Percentiles rank a stretch among this genome's conserved stretches.
These are phyloP conservation scores for Rhinoptilus africanus DNA, from an alignment of 2,113 vertebrate genomes.

Conservation along the genomic window DNA sequence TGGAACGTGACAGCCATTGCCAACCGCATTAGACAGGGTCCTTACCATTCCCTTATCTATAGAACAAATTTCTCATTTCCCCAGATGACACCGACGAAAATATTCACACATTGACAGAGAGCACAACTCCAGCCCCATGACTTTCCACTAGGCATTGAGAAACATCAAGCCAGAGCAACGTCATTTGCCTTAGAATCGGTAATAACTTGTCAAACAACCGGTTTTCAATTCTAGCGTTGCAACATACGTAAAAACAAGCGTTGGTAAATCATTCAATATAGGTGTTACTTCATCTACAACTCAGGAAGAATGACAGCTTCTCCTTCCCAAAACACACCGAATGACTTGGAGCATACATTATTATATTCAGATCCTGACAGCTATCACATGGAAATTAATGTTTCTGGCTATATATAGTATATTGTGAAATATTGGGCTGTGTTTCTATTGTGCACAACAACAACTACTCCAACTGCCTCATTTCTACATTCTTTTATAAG, in stretches of 20 bases:
- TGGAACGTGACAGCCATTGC: not conserved
- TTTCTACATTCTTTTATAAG: constrained; percentile 42
- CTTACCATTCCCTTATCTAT: not conserved
- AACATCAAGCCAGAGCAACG: not conserved
- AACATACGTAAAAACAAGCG: not conserved
- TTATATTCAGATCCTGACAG: not conserved
- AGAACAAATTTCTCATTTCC: not conserved
- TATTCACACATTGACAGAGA: not conserved
- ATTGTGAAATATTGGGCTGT: not conserved
- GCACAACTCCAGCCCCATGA: accelerated
- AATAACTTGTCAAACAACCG: not conserved
- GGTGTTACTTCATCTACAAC: not conserved
- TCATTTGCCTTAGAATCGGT: not conserved
- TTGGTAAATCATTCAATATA: not conserved
- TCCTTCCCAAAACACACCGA: not conserved
- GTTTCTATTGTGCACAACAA: constrained; percentile 22
- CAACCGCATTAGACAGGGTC: not conserved
- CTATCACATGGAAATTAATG: constrained; percentile 24
- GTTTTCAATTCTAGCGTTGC: not conserved
- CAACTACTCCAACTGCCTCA: constrained; percentile 3
- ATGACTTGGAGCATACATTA: not conserved
- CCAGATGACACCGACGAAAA: not conserved
- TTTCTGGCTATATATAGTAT: constrained; percentile 1
- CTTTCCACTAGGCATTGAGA: not conserved
- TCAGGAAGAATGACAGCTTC: not conserved